phyloP scores from a whole-genome alignment of 2,797 vertebrate species.

The Peromyscus attwateri region DNA sequence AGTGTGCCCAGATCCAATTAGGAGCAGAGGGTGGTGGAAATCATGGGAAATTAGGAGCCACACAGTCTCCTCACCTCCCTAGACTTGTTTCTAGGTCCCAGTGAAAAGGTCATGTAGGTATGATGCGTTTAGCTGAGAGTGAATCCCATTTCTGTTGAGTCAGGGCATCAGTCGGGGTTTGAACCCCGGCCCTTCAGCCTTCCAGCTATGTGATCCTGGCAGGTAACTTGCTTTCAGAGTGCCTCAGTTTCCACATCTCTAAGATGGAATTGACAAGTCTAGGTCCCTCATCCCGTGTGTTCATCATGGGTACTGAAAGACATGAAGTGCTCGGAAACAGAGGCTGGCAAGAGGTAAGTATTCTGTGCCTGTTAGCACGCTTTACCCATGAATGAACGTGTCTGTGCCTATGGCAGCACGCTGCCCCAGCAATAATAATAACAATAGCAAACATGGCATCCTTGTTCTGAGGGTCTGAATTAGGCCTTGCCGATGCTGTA shows the following conservation, averaged over 20 bases:
- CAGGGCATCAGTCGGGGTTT: not conserved
- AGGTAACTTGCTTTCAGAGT: not conserved
- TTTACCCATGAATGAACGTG: not conserved
- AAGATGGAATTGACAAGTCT: not conserved
- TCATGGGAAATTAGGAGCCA: not conserved
- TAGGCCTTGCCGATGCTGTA: not conserved
- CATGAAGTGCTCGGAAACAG: not conserved
- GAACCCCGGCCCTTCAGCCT: not conserved
- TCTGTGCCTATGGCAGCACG: not conserved
- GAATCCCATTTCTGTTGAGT: accelerated
- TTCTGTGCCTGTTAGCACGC: accelerated
- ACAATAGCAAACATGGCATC: no score
- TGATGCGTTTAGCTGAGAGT: not conserved
- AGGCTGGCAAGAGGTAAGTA: accelerated
- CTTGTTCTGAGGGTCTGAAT: not conserved
- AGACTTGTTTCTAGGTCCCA: not conserved
- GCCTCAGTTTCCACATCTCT: constrained; percentile 26
- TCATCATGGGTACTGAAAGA: not conserved
- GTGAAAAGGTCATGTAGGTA: not conserved
- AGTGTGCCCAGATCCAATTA: not conserved
- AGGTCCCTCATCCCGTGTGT: not conserved
- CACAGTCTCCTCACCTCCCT: not conserved
- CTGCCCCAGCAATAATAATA: no score
- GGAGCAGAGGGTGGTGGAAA: not conserved
- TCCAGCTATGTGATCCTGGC: not conserved